Evolutionary conservation across 2,888 invertebrate species (phyloP).

Genomic region (Leucozona laternaria): DNA sequence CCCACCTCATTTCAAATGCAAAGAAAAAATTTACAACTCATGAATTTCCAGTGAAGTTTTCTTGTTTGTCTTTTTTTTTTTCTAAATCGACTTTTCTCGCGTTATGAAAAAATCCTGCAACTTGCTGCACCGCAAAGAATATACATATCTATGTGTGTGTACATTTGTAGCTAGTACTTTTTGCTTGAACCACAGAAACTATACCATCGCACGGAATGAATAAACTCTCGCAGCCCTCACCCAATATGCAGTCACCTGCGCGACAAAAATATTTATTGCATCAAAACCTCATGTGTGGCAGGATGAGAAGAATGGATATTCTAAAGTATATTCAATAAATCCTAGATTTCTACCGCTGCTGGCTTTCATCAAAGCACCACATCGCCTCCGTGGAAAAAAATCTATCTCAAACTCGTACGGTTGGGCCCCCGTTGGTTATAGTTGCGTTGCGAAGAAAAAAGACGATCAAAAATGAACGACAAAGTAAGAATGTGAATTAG

Average conservation of each 20-base stretch:
- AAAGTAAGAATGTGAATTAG: conserved; percentile 70
- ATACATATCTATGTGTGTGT: not conserved
- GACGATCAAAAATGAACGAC: conserved; percentile 48
- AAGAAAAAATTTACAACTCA: conserved; percentile 73
- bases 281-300: conserved; percentile 37
- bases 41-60: conserved; percentile 64
- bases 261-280: conserved; percentile 60
- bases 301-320: conserved; percentile 39
- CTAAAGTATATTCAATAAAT: conserved; percentile 51
- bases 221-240: conserved; percentile 41
- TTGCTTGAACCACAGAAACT: conserved; percentile 20
- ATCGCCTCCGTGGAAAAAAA: conserved; percentile 30
- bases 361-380: not conserved
- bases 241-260: conserved; percentile 15
- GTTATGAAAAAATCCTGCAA: conserved; percentile 16
- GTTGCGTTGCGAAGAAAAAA: conserved; percentile 14
- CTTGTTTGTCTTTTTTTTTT: conserved; percentile 9
- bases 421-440: not conserved
- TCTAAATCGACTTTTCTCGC: conserved; percentile 17
- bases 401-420: conserved; percentile 34
- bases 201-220: conserved; percentile 1
- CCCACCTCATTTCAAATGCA: conserved; percentile 69
- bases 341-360: conserved; percentile 25
- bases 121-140: conserved; percentile 22
- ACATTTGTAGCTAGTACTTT: conserved; percentile 21